phyloP scores from a whole-genome alignment of 2,113 vertebrate species.

The Ornithorhynchus anatinus region DNA sequence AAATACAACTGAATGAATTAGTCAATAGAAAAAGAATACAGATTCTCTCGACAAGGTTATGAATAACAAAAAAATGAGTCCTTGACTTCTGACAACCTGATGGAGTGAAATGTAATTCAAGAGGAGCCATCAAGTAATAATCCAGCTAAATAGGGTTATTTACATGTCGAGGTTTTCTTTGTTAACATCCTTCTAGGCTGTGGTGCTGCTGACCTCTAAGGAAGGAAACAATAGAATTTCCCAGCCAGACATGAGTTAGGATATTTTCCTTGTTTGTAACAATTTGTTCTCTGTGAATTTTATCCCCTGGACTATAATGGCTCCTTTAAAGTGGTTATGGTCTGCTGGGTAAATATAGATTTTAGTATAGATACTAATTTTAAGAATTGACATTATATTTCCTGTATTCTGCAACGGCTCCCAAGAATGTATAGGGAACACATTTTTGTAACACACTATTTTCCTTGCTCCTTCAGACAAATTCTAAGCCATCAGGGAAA shows the following conservation, averaged over 20 bases:
- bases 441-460: neutral
- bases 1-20: too few relatives aligned
- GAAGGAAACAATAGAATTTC: slow-evolving; percentile 22
- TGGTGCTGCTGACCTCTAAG: slow-evolving; percentile 16
- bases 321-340: neutral
- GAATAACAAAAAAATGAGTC: too few relatives aligned
- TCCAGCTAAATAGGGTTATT: neutral
- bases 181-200: slow-evolving; percentile 3
- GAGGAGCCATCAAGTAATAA: neutral
- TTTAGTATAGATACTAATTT: neutral
- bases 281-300: slow-evolving; percentile 7
- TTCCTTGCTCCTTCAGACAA: neutral
- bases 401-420: neutral
- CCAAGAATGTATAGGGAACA: neutral
- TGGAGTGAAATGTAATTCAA: neutral
- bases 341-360: neutral
- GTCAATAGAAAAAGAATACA: too few relatives aligned
- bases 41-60: too few relatives aligned
- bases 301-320: neutral
- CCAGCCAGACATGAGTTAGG: neutral
- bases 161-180: neutral
- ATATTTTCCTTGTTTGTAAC: slow-evolving; percentile 18
- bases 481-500: slow-evolving; percentile 4
- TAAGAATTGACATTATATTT: neutral
- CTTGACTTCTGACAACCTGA: neutral